A percentile compares a stretch with the other conserved stretches of the same genome.
Evolutionary conservation across 2,113 vertebrate genomes (phyloP).

Genomic region (Notarius quadriscutis): DNA sequence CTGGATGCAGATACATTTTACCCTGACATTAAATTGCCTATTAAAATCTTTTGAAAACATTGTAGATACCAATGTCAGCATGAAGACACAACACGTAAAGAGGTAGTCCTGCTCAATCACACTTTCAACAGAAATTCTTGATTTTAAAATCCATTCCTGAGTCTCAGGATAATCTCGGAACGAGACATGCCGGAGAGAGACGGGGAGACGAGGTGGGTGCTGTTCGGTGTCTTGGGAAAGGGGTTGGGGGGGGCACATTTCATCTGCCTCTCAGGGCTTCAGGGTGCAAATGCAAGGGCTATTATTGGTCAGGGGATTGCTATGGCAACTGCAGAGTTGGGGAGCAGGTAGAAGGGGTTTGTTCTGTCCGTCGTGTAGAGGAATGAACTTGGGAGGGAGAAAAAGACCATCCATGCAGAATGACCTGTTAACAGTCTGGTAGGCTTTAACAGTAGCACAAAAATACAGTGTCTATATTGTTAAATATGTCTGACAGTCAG

Average conservation of each 20-base stretch:
- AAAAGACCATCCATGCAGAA: slow-evolving; percentile 21
- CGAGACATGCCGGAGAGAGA: not conserved
- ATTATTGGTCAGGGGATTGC: slow-evolving; percentile 56
- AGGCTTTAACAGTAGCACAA: not conserved
- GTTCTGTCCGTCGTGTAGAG: slow-evolving; percentile 32
- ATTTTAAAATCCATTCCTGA: slow-evolving; percentile 3
- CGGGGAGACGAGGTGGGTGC: not conserved
- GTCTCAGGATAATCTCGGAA: slow-evolving; percentile 26
- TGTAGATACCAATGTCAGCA: too few species aligned
- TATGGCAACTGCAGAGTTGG: slow-evolving; percentile 51
- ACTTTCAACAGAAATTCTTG: not conserved
- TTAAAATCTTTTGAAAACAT: not conserved
- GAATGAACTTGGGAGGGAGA: slow-evolving; percentile 40
- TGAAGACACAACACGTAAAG: not conserved
- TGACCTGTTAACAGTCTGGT: not conserved
- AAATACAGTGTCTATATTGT: not conserved
- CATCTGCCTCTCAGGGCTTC: slow-evolving; percentile 42
- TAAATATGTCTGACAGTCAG: not conserved
- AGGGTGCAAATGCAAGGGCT: slow-evolving; percentile 50
- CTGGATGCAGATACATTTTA: not conserved
- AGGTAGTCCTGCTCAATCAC: not conserved
- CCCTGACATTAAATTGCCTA: not conserved
- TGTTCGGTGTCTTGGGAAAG: not conserved
- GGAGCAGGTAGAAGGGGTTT: slow-evolving; percentile 37
- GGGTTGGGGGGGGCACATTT: slow-evolving; percentile 19